Percentiles rank a stretch among this genome's conserved stretches.
Evolutionary conservation across 2,113 vertebrate genomes (phyloP).

Genomic region (Propithecus coquereli): DNA sequence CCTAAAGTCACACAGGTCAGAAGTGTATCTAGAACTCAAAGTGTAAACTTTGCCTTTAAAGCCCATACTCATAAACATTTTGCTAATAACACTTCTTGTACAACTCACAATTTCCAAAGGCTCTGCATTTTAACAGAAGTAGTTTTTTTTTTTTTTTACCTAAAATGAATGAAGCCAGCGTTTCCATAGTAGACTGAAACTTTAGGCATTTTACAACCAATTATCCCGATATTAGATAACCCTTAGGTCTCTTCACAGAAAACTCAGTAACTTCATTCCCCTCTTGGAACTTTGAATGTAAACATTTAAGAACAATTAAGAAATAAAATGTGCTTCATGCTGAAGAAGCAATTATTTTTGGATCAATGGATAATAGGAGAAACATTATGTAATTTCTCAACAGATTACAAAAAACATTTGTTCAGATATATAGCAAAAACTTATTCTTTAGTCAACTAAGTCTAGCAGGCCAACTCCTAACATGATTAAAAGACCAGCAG

Average conservation of each 20-base stretch:
- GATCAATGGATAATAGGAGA: neutral
- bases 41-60: neutral
- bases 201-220: neutral
- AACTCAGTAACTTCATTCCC: neutral
- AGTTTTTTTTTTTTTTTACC: neutral
- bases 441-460: neutral
- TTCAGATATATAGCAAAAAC: neutral
- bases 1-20: neutral
- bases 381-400: neutral
- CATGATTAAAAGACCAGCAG: neutral
- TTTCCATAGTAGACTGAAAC: neutral
- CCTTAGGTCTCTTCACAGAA: neutral
- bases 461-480: neutral
- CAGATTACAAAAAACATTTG: neutral
- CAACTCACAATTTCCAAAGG: neutral
- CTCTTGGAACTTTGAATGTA: neutral
- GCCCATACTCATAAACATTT: neutral
- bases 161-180: neutral
- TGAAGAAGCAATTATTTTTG: neutral
- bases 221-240: neutral
- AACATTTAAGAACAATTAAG: constrained; percentile 8
- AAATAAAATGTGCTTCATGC: neutral
- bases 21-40: neutral
- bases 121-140: neutral
- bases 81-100: neutral